A percentile compares a stretch with the other conserved stretches of the same genome.
These are phyloP conservation scores for Holothuria scabra DNA, from an alignment of 53 echinoderm and acorn worm genomes.

Conservation along the genomic window DNA sequence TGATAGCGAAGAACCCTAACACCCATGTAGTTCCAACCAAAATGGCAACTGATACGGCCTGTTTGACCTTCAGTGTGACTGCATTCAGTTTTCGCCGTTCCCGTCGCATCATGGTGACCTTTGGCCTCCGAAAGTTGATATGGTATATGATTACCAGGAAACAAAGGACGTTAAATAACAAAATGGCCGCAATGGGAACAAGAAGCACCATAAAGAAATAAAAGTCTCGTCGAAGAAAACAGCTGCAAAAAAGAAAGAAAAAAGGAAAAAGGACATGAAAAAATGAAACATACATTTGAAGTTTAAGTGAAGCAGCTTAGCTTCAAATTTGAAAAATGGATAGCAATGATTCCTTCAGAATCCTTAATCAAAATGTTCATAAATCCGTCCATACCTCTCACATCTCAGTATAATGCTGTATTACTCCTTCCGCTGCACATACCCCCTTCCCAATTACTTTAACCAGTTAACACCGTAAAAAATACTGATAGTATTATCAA, in stretches of 20 bases:
- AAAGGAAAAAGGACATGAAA: neutral
- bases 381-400: too few relatives aligned
- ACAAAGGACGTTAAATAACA: slow-evolving; percentile 71
- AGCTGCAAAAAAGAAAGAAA: slow-evolving; percentile 54
- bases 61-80: slow-evolving; percentile 31
- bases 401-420: too few relatives aligned
- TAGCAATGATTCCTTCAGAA: too few relatives aligned
- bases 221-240: slow-evolving; percentile 65
- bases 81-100: neutral
- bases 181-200: slow-evolving; percentile 64
- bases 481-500: too few relatives aligned
- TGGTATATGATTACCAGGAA: slow-evolving; percentile 62
- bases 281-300: neutral
- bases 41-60: slow-evolving; percentile 60
- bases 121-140: slow-evolving; percentile 63
- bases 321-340: too few relatives aligned
- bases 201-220: slow-evolving; percentile 64
- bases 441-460: too few relatives aligned
- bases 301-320: neutral
- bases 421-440: too few relatives aligned
- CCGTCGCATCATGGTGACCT: slow-evolving; percentile 38
- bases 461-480: too few relatives aligned
- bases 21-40: slow-evolving; percentile 81
- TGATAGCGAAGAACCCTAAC: slow-evolving; percentile 75
- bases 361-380: too few relatives aligned